These are phyloP conservation scores for Psittacula cyanocephala DNA, from an alignment of 2,113 vertebrate species.

Conservation along the genomic window DNA sequence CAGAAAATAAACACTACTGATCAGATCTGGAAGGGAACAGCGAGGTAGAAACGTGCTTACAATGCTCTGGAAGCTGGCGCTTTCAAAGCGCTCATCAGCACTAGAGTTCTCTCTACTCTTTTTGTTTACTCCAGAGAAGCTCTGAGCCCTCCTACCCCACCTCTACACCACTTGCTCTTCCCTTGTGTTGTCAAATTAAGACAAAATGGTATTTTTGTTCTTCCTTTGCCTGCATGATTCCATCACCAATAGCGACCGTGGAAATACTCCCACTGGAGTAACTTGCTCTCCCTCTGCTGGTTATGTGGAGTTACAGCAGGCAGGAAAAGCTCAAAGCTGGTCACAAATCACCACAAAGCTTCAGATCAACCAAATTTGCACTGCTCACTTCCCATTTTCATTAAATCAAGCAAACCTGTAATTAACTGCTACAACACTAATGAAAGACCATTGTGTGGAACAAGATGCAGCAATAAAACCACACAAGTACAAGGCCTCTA, in stretches of 20 bases:
- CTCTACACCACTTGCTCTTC: background rate
- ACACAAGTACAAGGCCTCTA: background rate
- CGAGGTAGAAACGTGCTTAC: background rate
- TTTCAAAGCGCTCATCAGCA: background rate
- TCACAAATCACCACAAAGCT: background rate
- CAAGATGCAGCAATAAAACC: background rate
- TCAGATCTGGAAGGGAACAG: background rate
- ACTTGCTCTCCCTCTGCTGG: slow-evolving; percentile 54
- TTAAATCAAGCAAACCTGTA: background rate
- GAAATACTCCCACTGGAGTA: background rate
- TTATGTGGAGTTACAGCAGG: background rate
- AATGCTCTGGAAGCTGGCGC: background rate
- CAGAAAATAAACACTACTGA: background rate
- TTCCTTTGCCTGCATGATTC: background rate
- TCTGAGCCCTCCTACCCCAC: background rate
- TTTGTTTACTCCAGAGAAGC: background rate
- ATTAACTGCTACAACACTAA: background rate
- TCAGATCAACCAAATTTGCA: background rate
- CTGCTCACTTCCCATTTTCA: background rate
- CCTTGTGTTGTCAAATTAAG: background rate
- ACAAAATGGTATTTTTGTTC: background rate
- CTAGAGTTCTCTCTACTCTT: background rate
- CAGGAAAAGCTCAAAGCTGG: background rate
- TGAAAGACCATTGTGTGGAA: background rate
- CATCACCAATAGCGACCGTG: background rate